Conservation (phyloP, 2,113 vertebrate genomes). For the Pseudopodoces humilis region DNA sequence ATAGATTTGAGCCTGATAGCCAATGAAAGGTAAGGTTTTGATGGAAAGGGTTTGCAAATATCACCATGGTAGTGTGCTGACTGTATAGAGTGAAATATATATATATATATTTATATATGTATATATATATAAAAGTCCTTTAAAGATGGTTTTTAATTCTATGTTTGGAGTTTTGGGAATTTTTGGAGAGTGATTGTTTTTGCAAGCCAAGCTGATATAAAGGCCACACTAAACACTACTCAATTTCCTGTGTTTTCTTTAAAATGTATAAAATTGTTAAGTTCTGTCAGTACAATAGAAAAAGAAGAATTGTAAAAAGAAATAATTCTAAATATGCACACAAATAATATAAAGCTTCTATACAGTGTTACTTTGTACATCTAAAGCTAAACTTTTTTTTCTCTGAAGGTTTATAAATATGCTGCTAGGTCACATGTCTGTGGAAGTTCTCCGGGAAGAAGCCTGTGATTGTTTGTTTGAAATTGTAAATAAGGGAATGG, state of each 20-base stretch:
- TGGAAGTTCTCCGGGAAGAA: slow-evolving; percentile 95
- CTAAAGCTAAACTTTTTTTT: not conserved
- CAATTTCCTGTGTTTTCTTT: not conserved
- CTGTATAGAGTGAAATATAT: not conserved
- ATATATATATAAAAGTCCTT: not conserved
- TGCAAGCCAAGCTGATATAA: not conserved
- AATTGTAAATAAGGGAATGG: slow-evolving; percentile 99
- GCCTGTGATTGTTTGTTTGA: slow-evolving; percentile 98
- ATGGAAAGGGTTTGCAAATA: not conserved
- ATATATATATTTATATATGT: no score
- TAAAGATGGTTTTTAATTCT: not conserved
- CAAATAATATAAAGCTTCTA: not conserved
- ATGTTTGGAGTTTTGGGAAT: not conserved
- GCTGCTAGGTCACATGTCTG: slow-evolving; percentile 96
- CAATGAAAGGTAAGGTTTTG: slow-evolving; percentile 87
- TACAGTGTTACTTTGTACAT: not conserved
- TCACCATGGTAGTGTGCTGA: not conserved
- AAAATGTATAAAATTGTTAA: not conserved
- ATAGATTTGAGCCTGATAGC: slow-evolving; percentile 98
- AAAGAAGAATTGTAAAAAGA: not conserved
- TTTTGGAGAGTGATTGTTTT: not conserved
- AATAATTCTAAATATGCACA: not conserved
- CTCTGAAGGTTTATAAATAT: slow-evolving; percentile 91
- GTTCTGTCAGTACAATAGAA: not conserved
- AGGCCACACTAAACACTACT: not conserved